Base-by-base conservation (phyloP, 37 sponge, comb jelly and placozoan species). In the Tethya wilhelma region DNA sequence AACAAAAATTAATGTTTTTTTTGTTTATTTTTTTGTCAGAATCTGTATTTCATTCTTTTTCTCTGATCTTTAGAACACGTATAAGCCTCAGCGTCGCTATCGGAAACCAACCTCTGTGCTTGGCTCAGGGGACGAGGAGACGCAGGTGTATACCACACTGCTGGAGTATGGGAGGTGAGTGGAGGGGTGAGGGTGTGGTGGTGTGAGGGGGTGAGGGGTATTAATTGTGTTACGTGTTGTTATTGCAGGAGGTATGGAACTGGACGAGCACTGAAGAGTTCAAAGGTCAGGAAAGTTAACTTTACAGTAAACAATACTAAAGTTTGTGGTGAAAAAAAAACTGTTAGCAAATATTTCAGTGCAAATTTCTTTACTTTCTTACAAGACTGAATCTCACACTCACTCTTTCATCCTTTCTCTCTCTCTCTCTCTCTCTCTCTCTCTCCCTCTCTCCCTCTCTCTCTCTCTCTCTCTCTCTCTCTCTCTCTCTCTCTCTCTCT, bases 121-220 rank as follows among this genome's bases (percentile, higher is more conserved):
- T 23, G 14, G 20, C 0, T n/a, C n/a, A n/a, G 78, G 9, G 0
- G 88, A 86, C 63, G 95, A 95, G 59, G 93, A 91, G 86, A 91
- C 77, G 11, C 87, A 78, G 44, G 79, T 95, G 38, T 80, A 83
- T 67, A 79, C 86, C 44, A 95, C 95, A 1, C 89, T 95, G 39
- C 83, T 95, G 71, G 95, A 95, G 59, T 95, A 95, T 79, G 95
- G 95, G 33, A 73, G 92, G 94, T 89, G 39, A 40, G 86, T 38
- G 12, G 32, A 56, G 5, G 23, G 44, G 33, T 28, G 44, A 26
- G 25, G 26, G 67, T 64, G 40, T 69, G 59, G 9, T 8, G 81
- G 58, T 60, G n/a, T 41, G 26, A 29, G 31, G 29, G 45, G 4
- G 68, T 2, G 53, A 25, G 2, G 59, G 9, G 81, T 23, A 28